These are phyloP conservation scores for Ephestia elutella DNA, from an alignment of 1,140 invertebrate genomes.

Conservation along the genomic window DNA sequence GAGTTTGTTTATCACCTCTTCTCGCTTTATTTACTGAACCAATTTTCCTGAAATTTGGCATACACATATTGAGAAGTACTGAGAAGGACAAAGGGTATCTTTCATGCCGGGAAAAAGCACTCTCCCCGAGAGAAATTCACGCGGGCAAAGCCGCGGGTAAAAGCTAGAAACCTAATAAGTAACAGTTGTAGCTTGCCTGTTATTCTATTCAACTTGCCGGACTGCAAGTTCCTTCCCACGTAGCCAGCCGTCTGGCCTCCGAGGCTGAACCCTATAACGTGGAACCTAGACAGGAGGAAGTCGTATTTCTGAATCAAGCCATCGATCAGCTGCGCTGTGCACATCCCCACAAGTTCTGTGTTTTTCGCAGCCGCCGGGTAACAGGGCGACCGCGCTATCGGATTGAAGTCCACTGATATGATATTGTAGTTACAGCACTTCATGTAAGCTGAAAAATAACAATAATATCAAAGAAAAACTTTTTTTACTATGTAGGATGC, in stretches of 20 bases:
- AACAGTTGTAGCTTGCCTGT: conserved; percentile 56
- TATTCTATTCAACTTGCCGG: conserved; percentile 67
- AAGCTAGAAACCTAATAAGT: background rate
- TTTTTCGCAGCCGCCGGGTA: conserved; percentile 76
- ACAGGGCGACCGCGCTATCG: conserved; percentile 73
- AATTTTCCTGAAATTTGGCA: too few species aligned
- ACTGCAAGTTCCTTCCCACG: conserved; percentile 78
- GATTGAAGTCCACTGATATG: conserved; percentile 77
- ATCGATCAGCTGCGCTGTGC: conserved; percentile 78
- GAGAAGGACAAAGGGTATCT: too few species aligned
- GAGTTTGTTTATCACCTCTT: too few species aligned
- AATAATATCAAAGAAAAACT: background rate
- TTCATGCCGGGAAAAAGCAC: too few species aligned
- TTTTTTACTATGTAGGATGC: too few species aligned
- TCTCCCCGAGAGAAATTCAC: too few species aligned
- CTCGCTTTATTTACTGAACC: too few species aligned
- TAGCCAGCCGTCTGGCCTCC: conserved; percentile 91
- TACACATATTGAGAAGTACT: too few species aligned
- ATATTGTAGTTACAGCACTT: conserved; percentile 76
- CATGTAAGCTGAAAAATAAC: conserved; percentile 69
- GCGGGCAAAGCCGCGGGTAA: too few species aligned
- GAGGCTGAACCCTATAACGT: conserved; percentile 93
- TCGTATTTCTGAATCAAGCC: conserved; percentile 74
- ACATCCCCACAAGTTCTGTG: conserved; percentile 74
- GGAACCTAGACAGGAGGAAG: conserved; percentile 78